Percentiles rank a stretch among this genome's conserved stretches.
Conservation (phyloP, 2,113 vertebrate genomes). For the Silurus glanis region DNA sequence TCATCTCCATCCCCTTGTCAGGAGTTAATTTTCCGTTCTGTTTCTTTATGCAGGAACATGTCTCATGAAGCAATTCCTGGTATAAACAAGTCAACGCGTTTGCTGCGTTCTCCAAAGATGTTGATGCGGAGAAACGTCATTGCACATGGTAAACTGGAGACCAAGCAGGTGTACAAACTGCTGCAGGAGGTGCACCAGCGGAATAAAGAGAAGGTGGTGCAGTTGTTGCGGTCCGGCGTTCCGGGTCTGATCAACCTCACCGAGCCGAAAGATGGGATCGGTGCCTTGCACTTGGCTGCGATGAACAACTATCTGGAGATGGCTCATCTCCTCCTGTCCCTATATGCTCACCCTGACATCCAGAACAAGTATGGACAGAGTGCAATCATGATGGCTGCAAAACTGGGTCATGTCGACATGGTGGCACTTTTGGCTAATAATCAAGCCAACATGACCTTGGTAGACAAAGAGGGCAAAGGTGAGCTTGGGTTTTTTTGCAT, state of each 20-base stretch:
- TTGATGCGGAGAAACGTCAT: constrained; percentile 27
- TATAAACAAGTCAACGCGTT: too few species aligned
- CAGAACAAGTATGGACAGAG: constrained; percentile 81
- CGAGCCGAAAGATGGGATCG: constrained; percentile 77
- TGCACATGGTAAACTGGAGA: constrained; percentile 74
- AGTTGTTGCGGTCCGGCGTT: constrained; percentile 76
- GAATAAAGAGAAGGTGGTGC: constrained; percentile 66
- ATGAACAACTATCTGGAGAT: constrained; percentile 77
- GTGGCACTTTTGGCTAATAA: constrained; percentile 73
- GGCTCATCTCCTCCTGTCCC: constrained; percentile 79
- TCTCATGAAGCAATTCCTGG: too few species aligned
- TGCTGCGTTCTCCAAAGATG: too few species aligned
- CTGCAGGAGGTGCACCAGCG: constrained; percentile 78
- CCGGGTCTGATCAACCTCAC: constrained; percentile 83
- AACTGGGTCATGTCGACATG: constrained; percentile 73
- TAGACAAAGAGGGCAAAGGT: constrained; percentile 82
- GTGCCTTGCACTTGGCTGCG: constrained; percentile 79
- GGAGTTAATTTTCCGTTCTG: too few species aligned
- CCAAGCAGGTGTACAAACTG: constrained; percentile 85
- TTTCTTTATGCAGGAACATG: too few species aligned
- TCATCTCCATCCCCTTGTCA: too few species aligned
- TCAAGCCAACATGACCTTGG: constrained; percentile 72
- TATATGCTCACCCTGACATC: constrained; percentile 79
- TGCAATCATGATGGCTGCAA: constrained; percentile 77
- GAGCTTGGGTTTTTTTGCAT: background rate